Evolutionary conservation across 2,888 invertebrate genomes (phyloP), one percentile per base, ranked within the genome.

Genomic region (Carterocephalus palaemon): DNA sequence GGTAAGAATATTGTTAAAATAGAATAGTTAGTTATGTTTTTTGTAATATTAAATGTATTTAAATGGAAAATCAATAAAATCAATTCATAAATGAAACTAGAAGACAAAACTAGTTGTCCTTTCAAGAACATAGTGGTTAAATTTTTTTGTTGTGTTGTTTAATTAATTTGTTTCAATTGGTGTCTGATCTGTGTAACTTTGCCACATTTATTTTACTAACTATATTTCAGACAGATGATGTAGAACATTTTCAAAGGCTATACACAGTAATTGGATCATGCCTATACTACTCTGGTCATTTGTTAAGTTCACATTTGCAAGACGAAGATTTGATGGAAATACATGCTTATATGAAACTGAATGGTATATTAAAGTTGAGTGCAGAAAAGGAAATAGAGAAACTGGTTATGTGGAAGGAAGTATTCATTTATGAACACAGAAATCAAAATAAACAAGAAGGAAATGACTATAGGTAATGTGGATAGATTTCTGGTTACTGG

Each of bases 231-330:
- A 94, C 92, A 60, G 94, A 94, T 67, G 94, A 92, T 62, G 89
- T 92, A 8, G 89, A 92, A 65, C 91, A 92, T 59, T 92, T 92
- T 61, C 92, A 93, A 82, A 86, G 94, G 54, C 74, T 93, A 2
- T 92, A 90, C 62, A 90, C 90, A 8, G 90, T 93, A 23, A 74
- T 91, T 48, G 93, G 93, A 12, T 87, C 89, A 1, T 90, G 90
- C 57, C 62, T 91, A 15, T 91, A 89, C 62, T 90, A 90, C 54
- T 82, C 91, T 58, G 92, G 92, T 8, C 93, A 92, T 69, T 79
- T 96, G 48, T 69, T 97, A 29, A 91, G 92, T 46, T 93, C 93
- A 4, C 96, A 96, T 75, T 83, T 96, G 52, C 90, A 91, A 49
- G 88, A 91, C 38, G 90, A 91, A 46, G 93, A 95, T 71, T 84